These are phyloP conservation scores for Gallinago solitaria DNA, from an alignment of 2,797 vertebrate genomes.

Conservation along the genomic window DNA sequence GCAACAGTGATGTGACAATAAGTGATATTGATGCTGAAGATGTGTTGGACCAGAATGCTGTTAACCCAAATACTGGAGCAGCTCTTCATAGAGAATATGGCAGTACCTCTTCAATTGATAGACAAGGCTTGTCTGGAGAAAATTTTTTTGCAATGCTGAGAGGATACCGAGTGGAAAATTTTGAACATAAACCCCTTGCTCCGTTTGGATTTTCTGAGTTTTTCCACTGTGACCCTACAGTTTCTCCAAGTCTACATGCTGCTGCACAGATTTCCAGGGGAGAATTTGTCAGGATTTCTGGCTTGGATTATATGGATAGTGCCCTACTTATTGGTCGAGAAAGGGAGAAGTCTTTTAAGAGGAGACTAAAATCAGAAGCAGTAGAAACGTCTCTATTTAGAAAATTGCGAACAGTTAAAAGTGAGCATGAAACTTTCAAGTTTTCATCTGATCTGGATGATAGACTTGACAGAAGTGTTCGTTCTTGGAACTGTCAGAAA, in stretches of 20 bases:
- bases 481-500: constrained; percentile 90
- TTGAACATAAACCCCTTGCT: constrained; percentile 84
- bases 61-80: constrained; percentile 96
- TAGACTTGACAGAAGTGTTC: constrained; percentile 75
- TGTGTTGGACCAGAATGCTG: constrained; percentile 89
- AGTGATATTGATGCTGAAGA: constrained; percentile 96
- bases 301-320: constrained; percentile 88
- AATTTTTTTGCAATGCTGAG: constrained; percentile 91
- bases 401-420: constrained; percentile 90
- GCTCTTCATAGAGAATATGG: constrained; percentile 95
- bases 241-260: constrained; percentile 93
- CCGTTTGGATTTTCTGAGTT: constrained; percentile 88
- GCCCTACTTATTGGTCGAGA: constrained; percentile 85
- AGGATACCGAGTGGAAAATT: constrained; percentile 86
- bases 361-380: constrained; percentile 87
- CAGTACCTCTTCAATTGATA: constrained; percentile 96
- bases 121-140: constrained; percentile 89
- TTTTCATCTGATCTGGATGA: constrained; percentile 87
- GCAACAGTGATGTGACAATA: constrained; percentile 97
- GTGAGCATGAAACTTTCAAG: constrained; percentile 88
- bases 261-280: constrained; percentile 93
- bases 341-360: constrained; percentile 89
- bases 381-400: constrained; percentile 92
- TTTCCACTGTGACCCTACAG: constrained; percentile 83
- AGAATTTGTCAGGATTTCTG: constrained; percentile 90